Conservation (phyloP, 2,113 vertebrate species). For the Castor canadensis region DNA sequence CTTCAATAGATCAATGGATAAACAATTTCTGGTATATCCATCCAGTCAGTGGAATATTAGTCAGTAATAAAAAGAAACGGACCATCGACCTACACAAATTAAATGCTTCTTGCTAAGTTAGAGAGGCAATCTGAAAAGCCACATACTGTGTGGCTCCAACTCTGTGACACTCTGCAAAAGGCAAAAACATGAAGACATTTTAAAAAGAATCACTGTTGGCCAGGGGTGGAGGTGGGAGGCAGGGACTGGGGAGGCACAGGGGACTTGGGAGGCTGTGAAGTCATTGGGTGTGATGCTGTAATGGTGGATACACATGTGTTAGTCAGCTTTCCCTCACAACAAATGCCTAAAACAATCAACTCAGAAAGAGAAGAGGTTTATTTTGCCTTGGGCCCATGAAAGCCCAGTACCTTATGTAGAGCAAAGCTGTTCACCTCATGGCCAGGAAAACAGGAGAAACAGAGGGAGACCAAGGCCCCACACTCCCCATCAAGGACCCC, state of each 20-base stretch:
- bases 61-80: fast-evolving
- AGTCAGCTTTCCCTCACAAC: not conserved
- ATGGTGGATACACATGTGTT: fast-evolving
- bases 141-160: fast-evolving
- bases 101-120: fast-evolving
- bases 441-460: not conserved
- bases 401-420: not conserved
- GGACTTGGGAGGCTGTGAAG: not conserved
- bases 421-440: not conserved
- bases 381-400: not conserved
- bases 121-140: fast-evolving
- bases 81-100: fast-evolving
- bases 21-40: not conserved
- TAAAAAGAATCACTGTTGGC: too few species aligned
- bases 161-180: fast-evolving
- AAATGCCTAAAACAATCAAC: not conserved
- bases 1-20: fast-evolving
- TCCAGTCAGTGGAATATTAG: fast-evolving
- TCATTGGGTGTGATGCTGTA: fast-evolving
- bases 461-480: not conserved
- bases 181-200: fast-evolving
- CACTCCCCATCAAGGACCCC: not conserved
- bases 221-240: fast-evolving
- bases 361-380: not conserved
- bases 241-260: fast-evolving